phyloP scores from a whole-genome alignment of 2,113 vertebrate species.

The Bettongia penicillata region DNA sequence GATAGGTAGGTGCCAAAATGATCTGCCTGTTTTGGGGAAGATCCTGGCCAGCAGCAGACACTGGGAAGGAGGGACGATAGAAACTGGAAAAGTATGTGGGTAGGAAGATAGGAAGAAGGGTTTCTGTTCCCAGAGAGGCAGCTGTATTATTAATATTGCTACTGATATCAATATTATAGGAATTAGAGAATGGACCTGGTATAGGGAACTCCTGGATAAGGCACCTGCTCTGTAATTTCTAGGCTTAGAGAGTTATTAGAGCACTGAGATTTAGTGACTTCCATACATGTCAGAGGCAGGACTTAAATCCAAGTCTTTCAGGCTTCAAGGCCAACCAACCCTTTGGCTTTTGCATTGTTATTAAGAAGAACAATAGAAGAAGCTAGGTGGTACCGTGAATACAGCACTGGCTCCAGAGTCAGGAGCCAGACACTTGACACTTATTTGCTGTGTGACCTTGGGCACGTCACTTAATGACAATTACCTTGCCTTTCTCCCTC shows the following conservation, averaged over 20 bases:
- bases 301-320: background rate
- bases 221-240: background rate
- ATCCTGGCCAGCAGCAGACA: background rate
- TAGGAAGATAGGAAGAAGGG: background rate
- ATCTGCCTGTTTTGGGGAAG: background rate
- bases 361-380: background rate
- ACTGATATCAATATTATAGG: background rate
- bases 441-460: too few relatives aligned
- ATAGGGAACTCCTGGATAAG: background rate
- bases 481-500: too few relatives aligned
- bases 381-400: too few relatives aligned
- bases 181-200: background rate
- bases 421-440: too few relatives aligned
- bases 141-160: background rate
- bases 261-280: background rate
- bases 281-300: background rate
- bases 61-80: background rate
- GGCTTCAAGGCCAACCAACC: background rate
- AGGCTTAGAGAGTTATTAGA: background rate
- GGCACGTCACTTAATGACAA: too few relatives aligned
- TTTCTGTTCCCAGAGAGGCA: background rate
- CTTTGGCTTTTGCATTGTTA: background rate
- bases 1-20: background rate
- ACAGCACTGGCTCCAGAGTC: too few relatives aligned
- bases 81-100: background rate